A percentile compares a stretch with the other conserved stretches of the same genome.
Conservation (phyloP, 2,797 vertebrate species). For the Paramormyrops hopkinsi region DNA sequence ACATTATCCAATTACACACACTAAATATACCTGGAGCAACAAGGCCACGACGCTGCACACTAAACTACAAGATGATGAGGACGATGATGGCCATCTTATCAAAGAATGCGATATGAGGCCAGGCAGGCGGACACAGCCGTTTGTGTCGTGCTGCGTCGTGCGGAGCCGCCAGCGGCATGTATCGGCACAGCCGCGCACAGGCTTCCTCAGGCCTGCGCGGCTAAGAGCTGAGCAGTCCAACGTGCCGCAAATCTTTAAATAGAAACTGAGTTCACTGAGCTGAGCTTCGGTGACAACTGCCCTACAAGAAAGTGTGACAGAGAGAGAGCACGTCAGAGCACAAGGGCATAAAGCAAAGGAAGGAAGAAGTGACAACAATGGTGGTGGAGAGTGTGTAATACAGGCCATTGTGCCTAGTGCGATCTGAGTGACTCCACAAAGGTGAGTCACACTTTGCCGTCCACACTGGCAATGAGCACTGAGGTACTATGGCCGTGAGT, state of each 20-base stretch:
- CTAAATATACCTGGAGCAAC: background rate
- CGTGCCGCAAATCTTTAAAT: slow-evolving; percentile 52
- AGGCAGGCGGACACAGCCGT: background rate
- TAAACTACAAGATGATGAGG: background rate
- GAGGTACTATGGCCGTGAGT: background rate
- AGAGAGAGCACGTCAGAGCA: background rate
- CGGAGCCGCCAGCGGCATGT: background rate
- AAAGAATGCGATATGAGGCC: background rate
- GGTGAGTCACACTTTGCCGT: background rate
- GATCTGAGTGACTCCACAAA: background rate
- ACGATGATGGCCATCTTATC: background rate
- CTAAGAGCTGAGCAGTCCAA: slow-evolving; percentile 32
- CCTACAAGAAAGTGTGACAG: slow-evolving; percentile 20
- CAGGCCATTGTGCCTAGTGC: background rate
- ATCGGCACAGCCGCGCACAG: background rate
- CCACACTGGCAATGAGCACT: background rate
- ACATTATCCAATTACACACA: background rate
- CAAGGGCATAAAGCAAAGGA: background rate
- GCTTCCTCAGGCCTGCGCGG: background rate
- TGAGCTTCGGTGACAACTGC: slow-evolving; percentile 62
- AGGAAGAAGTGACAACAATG: background rate
- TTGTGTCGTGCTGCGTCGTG: background rate
- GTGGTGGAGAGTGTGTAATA: background rate
- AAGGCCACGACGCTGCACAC: background rate
- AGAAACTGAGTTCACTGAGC: slow-evolving; percentile 54